Evolutionary conservation across 1,140 invertebrate genomes (phyloP), one percentile per base, ranked within the genome.

Genomic region (Solenopsis invicta): DNA sequence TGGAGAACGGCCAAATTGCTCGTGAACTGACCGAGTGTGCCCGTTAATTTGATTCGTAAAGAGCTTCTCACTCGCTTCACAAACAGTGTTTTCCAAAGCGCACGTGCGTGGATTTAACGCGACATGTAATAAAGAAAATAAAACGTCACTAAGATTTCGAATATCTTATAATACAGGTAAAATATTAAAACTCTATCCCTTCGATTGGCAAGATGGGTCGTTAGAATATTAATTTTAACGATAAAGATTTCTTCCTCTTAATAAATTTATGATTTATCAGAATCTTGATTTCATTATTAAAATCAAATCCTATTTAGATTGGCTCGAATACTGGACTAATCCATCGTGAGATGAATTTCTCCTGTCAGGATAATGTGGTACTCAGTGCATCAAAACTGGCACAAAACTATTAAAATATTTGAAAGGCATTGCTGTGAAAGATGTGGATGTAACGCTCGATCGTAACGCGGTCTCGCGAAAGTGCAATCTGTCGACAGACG

Each of bases 1-100:
- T 81, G 77, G 77, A 81, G 66, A 71, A 71, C 6, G 4, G 64
- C 64, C 77, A 81, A 81, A 81, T 67, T 81, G 77, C 48, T 69
- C 16, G 13, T 48, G 34, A 81, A 54, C 41, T 56, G 21, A 54
- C 48, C 48, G 48, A 71, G n/a, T 41, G 48, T 81, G 77, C n/a
- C 37, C 48, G n/a, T 80, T 80, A 80, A 69, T 80, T n/a, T 34
- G 34, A 80, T 41, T 80, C 62, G 64, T n/a, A 50, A 80, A 2
- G 29, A 54, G 21, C 61, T 78, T 48, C 18, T 66, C 45, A 24
- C 18, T 45, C 45, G 45, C 21, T 69, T 80, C 45, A 50, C 62
- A 16, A 48, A 64, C 29, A 41, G 12, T 34, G 48, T 52, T 54
- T 50, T 34, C 10, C 3, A 34, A 67, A 67, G 24, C 29, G 9